Base-by-base conservation (phyloP, 2,888 invertebrate genomes). In the Clunio marinus region DNA sequence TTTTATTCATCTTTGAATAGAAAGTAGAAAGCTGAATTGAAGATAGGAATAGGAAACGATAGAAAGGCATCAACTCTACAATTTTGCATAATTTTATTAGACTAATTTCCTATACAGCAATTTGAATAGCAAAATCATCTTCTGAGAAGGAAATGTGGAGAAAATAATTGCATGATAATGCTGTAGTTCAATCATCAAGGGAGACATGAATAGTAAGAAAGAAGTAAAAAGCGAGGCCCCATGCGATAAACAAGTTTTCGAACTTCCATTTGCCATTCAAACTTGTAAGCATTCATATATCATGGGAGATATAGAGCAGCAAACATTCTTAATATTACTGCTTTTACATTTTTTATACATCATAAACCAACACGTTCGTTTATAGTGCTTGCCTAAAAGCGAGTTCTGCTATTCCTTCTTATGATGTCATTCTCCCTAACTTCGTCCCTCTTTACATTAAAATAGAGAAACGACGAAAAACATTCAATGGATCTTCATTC, bases 11-110 rank as follows among this genome's bases (percentile, higher is more conserved):
- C 20, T 2, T n/a, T 3, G n/a, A n/a, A n/a, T n/a, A n/a, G n/a
- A n/a, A n/a, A n/a, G n/a, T n/a, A n/a, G n/a, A n/a, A n/a, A n/a
- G n/a, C n/a, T n/a, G n/a, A n/a, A n/a, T n/a, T n/a, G n/a, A 13
- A 51, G 7, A 10, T 17, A 51, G 51, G 8, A 22, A 22, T 17
- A 17, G 41, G 10, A 2, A 51, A n/a, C 17, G 51, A 22, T 5
- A 4, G 51, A 51, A 51, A 45, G n/a, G 45, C 51, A 41, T 41
- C 41, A 51, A 22, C 51, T 51, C 51, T 22, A 62, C 27, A 35
- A 24, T 65, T 65, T 46, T 65, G 63, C 63, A 65, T 65, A 65
- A 65, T 65, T 46, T 65, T 65, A 65, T 65, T 45, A 65, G 46
- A n/a, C 63, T 41, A 65, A 46, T 65, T 63, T 65, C 17, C 28